These are phyloP conservation scores for Drosophila mercatorum DNA, from an alignment of 2,888 invertebrate species.

Conservation along the genomic window DNA sequence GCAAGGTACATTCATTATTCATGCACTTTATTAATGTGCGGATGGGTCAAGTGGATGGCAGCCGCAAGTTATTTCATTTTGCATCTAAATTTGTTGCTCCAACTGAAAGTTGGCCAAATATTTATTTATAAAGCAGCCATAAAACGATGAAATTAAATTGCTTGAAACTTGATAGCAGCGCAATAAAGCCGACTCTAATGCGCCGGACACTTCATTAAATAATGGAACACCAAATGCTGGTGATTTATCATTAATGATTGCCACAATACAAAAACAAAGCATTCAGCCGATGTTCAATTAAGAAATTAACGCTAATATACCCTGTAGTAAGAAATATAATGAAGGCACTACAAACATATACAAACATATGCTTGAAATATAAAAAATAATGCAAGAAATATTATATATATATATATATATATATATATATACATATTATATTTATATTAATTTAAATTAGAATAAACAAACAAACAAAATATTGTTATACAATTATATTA, in stretches of 20 bases:
- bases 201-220: conserved; percentile 67
- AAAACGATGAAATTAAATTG: conserved; percentile 45
- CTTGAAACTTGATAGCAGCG: conserved; percentile 60
- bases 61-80: conserved; percentile 9
- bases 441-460: too few relatives aligned
- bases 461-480: not conserved
- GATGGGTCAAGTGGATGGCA: conserved; percentile 20
- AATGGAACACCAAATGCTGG: conserved; percentile 74
- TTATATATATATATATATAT: too few relatives aligned
- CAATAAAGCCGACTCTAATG: conserved; percentile 43
- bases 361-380: not conserved
- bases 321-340: not conserved
- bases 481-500: too few relatives aligned
- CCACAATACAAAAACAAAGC: conserved; percentile 15
- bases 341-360: too few relatives aligned
- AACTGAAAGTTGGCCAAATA: conserved; percentile 1
- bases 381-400: not conserved
- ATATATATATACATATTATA: too few relatives aligned
- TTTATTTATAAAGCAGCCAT: conserved; percentile 4
- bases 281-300: not conserved
- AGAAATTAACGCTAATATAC: conserved; percentile 4
- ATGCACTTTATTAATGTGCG: conserved; percentile 16
- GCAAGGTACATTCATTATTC: conserved; percentile 4
- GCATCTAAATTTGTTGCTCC: conserved; percentile 2
- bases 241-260: conserved; percentile 81